phyloP scores from a whole-genome alignment of 2,888 invertebrate species.

The Eumerus sabulonum region DNA sequence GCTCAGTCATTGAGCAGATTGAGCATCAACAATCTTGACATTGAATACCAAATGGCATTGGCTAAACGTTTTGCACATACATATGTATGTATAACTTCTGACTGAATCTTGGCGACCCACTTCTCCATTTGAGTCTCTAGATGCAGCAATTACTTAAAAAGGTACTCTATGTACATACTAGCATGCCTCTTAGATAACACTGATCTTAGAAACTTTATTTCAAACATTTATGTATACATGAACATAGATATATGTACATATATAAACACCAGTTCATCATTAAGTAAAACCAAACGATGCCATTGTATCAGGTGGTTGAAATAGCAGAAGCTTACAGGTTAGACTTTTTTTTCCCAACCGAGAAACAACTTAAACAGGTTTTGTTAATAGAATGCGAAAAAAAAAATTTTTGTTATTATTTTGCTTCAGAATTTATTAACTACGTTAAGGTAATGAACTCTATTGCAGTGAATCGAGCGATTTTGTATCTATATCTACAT shows the following conservation, averaged over 20 bases:
- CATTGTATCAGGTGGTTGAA: constrained; percentile 11
- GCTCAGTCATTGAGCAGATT: neutral
- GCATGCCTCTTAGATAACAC: neutral
- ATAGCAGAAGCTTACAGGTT: constrained; percentile 1
- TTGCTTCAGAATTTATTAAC: constrained; percentile 28
- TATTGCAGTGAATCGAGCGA: neutral
- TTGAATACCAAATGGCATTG: constrained; percentile 57
- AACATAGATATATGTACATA: neutral
- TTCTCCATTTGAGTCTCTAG: constrained; percentile 51
- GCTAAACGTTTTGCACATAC: constrained; percentile 42
- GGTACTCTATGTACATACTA: constrained; percentile 9
- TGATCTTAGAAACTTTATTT: too few relatives aligned
- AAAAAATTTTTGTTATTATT: constrained; percentile 29
- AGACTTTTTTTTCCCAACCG: too few relatives aligned
- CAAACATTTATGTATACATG: neutral
- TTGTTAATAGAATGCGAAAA: constrained; percentile 10
- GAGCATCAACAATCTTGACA: constrained; percentile 59
- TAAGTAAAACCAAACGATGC: constrained; percentile 16
- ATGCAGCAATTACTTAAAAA: too few relatives aligned
- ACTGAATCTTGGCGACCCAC: constrained; percentile 60
- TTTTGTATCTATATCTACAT: too few relatives aligned
- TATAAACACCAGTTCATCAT: constrained; percentile 5
- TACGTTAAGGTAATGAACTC: constrained; percentile 43
- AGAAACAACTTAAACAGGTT: constrained; percentile 38
- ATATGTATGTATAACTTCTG: too few relatives aligned